A percentile compares a stretch with the other conserved stretches of the same genome.
These are phyloP conservation scores for Thunnus albacares DNA, from an alignment of 2,797 vertebrate genomes.

Conservation along the genomic window DNA sequence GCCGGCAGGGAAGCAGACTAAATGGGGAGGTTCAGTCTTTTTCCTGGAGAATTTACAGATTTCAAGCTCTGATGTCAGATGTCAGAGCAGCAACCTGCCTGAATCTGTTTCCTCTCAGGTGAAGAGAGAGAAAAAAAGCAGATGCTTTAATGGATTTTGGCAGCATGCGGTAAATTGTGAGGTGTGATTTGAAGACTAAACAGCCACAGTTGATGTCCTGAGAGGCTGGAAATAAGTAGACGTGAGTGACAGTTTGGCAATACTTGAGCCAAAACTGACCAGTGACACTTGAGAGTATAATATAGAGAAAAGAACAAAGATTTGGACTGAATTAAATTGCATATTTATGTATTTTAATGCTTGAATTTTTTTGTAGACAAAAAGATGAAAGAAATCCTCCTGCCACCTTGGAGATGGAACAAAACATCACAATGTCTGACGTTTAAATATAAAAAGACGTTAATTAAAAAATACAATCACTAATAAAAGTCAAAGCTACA, in stretches of 20 bases:
- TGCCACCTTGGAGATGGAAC: background rate
- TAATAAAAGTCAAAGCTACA: background rate
- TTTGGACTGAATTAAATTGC: background rate
- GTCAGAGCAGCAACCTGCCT: background rate
- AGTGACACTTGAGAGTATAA: conserved; percentile 16
- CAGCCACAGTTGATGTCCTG: conserved; percentile 37
- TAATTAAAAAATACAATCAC: background rate
- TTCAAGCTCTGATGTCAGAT: background rate
- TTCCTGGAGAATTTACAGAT: conserved; percentile 4
- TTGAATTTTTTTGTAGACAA: too few species aligned
- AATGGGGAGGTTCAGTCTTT: conserved; percentile 53
- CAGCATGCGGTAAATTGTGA: conserved; percentile 52
- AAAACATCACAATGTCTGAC: conserved; percentile 5
- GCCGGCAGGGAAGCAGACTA: conserved; percentile 35
- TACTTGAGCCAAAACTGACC: conserved; percentile 38
- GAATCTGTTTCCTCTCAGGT: background rate
- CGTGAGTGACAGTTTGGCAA: conserved; percentile 40
- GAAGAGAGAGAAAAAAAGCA: background rate
- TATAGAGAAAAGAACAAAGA: conserved; percentile 20
- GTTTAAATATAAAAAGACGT: background rate
- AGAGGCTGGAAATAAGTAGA: conserved; percentile 44
- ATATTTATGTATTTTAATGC: conserved; percentile 12
- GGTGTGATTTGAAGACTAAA: conserved; percentile 68
- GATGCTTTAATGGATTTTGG: conserved; percentile 65
- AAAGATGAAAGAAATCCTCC: background rate